phyloP scores from a whole-genome alignment of 2,113 vertebrate genomes.

The Lamprologus tigripictilis region DNA sequence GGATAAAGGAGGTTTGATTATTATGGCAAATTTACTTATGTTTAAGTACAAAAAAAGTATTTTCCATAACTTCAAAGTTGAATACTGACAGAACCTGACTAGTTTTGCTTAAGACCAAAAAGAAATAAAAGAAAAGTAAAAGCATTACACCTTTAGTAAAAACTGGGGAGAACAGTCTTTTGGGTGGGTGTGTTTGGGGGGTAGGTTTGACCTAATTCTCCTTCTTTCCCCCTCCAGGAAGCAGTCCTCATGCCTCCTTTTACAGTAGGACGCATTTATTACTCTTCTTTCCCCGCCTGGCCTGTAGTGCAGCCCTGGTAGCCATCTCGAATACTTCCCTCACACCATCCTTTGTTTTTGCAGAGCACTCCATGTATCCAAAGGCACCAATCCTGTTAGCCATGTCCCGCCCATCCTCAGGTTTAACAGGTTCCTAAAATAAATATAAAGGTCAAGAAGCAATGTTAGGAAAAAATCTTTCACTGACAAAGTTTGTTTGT shows the following conservation, averaged over 20 bases:
- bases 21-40: conserved; percentile 67
- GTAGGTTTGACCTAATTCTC: conserved; percentile 49
- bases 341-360: conserved; percentile 82
- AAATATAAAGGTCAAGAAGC: background rate
- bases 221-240: conserved; percentile 15
- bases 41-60: conserved; percentile 66
- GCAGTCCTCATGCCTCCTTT: conserved; percentile 51
- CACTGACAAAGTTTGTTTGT: background rate
- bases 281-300: conserved; percentile 75
- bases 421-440: conserved; percentile 77
- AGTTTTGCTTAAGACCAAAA: conserved; percentile 65
- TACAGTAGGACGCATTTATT: conserved; percentile 78
- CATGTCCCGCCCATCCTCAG: conserved; percentile 82
- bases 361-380: conserved; percentile 85
- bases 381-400: conserved; percentile 80
- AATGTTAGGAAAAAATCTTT: background rate
- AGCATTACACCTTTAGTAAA: conserved; percentile 69
- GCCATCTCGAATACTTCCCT: conserved; percentile 87
- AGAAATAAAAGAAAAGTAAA: conserved; percentile 62
- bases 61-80: conserved; percentile 63
- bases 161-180: conserved; percentile 69
- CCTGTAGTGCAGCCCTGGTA: conserved; percentile 82
- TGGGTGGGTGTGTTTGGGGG: conserved; percentile 55
- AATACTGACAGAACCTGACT: conserved; percentile 76
- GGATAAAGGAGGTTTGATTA: conserved; percentile 41